phyloP scores from a whole-genome alignment of 1,140 invertebrate species.

The Anastrepha obliqua region DNA sequence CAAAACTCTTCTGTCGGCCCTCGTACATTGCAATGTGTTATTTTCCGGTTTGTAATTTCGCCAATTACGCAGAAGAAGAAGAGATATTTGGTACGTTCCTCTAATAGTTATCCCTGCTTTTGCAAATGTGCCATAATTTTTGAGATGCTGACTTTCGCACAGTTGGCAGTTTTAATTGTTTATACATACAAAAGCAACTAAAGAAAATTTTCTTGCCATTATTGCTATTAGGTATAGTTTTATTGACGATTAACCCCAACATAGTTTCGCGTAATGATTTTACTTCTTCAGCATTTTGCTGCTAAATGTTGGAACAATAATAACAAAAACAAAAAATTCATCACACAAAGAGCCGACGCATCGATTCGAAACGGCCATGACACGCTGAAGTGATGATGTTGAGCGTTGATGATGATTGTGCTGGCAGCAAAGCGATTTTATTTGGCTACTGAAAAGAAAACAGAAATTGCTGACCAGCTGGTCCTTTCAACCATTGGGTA shows the following conservation, averaged over 20 bases:
- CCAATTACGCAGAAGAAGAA: too few species aligned
- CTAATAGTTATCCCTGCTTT: not conserved
- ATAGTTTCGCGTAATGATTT: not conserved
- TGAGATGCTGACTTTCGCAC: not conserved
- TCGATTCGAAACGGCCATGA: not conserved
- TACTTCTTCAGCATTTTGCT: conserved; percentile 15
- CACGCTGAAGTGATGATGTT: not conserved
- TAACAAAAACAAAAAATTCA: conserved; percentile 5
- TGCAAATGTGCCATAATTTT: not conserved
- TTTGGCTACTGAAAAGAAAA: not conserved
- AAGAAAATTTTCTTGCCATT: not conserved
- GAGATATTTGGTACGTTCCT: too few species aligned
- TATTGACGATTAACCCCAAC: conserved; percentile 47
- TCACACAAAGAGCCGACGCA: not conserved
- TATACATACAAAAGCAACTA: not conserved
- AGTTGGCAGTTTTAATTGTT: not conserved
- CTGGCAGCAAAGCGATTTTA: not conserved
- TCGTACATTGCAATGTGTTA: too few species aligned
- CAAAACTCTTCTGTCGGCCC: too few species aligned
- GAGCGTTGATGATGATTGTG: not conserved
- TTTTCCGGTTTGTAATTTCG: too few species aligned
- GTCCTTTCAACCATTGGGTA: not conserved
- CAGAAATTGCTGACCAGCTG: conserved; percentile 23
- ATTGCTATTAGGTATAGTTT: conserved; percentile 27
- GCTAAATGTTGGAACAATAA: not conserved